Evolutionary conservation across 2,113 vertebrate species (phyloP).

Genomic region (Nesogale talazaci): DNA sequence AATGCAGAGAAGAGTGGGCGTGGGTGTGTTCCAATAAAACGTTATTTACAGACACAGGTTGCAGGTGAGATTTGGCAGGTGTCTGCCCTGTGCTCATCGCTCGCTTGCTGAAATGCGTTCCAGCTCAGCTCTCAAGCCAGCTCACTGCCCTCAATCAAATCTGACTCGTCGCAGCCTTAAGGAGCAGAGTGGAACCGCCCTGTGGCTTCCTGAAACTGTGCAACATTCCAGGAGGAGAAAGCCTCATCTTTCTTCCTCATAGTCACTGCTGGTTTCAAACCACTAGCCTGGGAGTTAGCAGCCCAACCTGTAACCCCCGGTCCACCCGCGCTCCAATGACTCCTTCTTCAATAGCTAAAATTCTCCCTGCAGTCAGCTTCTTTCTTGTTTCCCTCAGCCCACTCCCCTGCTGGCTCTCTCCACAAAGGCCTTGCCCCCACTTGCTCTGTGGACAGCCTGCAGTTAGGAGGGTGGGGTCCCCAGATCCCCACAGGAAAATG

Average conservation of each 20-base stretch:
- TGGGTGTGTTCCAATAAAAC: background rate
- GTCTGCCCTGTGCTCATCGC: background rate
- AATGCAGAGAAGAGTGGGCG: background rate
- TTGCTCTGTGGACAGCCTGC: background rate
- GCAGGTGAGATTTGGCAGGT: background rate
- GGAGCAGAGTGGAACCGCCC: no score
- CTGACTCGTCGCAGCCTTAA: no score
- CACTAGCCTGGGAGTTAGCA: no score
- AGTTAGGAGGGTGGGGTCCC: background rate
- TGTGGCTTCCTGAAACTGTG: no score
- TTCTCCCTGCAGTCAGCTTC: fast-evolving
- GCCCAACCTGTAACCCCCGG: no score
- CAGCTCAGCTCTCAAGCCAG: no score
- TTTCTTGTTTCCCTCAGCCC: background rate
- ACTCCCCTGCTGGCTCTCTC: background rate
- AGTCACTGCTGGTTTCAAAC: no score
- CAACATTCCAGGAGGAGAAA: no score
- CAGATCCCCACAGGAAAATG: background rate
- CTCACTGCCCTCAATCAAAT: no score
- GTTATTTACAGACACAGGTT: constrained; percentile 27
- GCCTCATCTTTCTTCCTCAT: no score
- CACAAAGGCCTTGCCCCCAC: background rate
- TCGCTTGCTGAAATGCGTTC: no score
- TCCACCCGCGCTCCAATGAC: background rate
- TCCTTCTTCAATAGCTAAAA: background rate